Conservation (phyloP, 2,113 vertebrate genomes). For the Odobenus rosmarus region DNA sequence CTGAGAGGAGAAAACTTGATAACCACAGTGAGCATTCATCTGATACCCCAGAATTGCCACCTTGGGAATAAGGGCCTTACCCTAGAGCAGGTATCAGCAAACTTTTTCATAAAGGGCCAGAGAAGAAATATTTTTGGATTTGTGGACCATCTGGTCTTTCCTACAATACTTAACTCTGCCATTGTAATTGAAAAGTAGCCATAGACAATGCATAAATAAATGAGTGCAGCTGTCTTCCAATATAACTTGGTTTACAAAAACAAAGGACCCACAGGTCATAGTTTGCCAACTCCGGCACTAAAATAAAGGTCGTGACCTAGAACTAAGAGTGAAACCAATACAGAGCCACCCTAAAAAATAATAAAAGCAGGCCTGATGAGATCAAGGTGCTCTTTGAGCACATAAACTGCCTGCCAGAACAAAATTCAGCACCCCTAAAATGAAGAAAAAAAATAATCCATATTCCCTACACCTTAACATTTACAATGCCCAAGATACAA, state of each 20-base stretch:
- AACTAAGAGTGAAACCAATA: neutral
- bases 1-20: neutral
- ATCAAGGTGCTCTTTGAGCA: neutral
- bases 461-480: neutral
- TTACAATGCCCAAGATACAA: neutral
- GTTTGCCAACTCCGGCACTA: neutral
- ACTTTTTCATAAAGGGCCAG: neutral
- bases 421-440: neutral
- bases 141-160: neutral
- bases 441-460: neutral
- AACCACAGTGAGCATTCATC: neutral
- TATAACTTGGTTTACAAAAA: neutral
- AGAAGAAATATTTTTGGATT: neutral
- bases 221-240: neutral
- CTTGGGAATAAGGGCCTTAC: neutral
- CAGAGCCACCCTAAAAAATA: neutral
- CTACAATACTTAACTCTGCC: neutral
- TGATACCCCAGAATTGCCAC: neutral
- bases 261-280: neutral
- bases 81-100: neutral
- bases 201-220: neutral
- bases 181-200: neutral
- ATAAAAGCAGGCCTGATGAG: neutral
- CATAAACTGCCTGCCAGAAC: neutral
- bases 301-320: neutral